Base-by-base conservation (phyloP, 64 coral and sea anemone species). In the Montipora sp. region DNA sequence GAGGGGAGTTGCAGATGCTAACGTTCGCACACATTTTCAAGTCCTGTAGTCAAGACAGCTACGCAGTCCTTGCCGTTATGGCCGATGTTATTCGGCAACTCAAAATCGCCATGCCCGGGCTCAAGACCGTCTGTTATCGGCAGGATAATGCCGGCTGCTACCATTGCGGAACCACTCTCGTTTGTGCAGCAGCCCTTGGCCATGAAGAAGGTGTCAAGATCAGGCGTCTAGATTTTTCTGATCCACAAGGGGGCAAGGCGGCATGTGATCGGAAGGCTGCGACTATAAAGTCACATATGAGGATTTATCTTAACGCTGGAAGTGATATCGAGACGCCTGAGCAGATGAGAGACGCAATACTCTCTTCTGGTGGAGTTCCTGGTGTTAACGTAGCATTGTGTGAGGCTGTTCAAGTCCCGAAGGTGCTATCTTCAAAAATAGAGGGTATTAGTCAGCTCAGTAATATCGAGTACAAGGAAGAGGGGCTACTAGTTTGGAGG, bases 181-280 rank as follows among this genome's bases (percentile, higher is more conserved):
- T 77, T 51, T 55, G 87, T 77, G 87, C 73, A 89, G 75, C 50
- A 77, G 58, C 59, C 74, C 57, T 88, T 57, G 87, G 87, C 87
- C 51, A 77, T 24, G 49, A 77, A 74, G 72, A 76, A 76, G 87
- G 87, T 77, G 73, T 88, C 87, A 76, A 74, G 49, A 76, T 88
- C 53, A 74, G 87, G 24, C 88, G 53, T 76, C 75, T 89, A 76
- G 87, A 89, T 75, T 89, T 89, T 89, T 89, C 87, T 43, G 87
- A 89, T 76, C 75, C 87, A 46, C 87, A 89, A 89, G 87, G 74
- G 14, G 87, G 87, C 36, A 89, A 90, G 48, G 68, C 66, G 12
- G 50, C 84, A 87, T 87, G 84, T 75, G 84, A 87, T 77, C 73
- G 75, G 14, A 78, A 89, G 57, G 87, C 87, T 75, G 87, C 51